Evolutionary conservation across 2,888 invertebrate genomes (phyloP), one percentile per base, ranked within the genome.

Genomic region (Synanthedon andrenaeformis): DNA sequence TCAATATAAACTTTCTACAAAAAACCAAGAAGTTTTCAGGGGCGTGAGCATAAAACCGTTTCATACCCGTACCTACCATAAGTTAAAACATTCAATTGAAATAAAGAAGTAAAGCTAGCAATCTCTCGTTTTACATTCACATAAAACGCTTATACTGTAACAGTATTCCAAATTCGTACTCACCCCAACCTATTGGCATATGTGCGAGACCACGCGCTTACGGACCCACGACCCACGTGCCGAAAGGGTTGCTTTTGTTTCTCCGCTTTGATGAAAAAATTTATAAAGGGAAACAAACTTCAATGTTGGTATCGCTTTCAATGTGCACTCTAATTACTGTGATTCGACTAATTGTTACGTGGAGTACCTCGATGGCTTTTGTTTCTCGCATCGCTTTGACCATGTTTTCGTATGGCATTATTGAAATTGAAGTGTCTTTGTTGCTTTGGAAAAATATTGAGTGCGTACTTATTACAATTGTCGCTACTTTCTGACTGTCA

Each of bases 271-370:
- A 66, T 65, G 64, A 66, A 73, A 74, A 74, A 71, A 66, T 53
- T 50, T 54, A 57, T 49, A 49, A 49, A 49, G 23, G 35, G 62
- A 73, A 74, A 71, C 62, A 70, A 76, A 74, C 57, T 70, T 70
- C 67, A 79, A 78, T 73, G 82, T 80, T 76, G 73, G 76, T 83
- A 86, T 86, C 83, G 70, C 69, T 85, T 85, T 78, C 84, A 84
- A 79, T 79, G 70, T 65, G 62, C 68, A 59, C 62, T 72, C 74
- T 78, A 82, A 86, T 84, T 84, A 85, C 79, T 74, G 74, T 79
- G 76, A 84, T 84, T 76, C 76, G 64, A 72, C 78, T 86, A 86
- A 86, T 86, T 85, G 82, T 81, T 76, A 66, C 69, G 65, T 68
- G 56, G 67, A 70, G 73, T 70, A 66, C 64, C 70, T 74, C 69